Conservation (phyloP, 1,140 invertebrate species). For the Frieseomelitta varia region DNA sequence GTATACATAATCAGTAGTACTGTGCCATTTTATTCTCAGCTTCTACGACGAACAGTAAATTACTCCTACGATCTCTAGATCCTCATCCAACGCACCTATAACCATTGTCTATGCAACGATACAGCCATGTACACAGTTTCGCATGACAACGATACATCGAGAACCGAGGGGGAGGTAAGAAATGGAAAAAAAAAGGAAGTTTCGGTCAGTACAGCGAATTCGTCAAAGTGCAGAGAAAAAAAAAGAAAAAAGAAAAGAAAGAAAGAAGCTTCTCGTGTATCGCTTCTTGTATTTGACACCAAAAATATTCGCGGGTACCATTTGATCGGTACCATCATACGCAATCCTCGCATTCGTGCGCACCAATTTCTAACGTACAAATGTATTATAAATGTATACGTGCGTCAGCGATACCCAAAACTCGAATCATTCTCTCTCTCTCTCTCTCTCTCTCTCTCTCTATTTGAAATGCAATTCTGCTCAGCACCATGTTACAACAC, state of each 20-base stretch:
- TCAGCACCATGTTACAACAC: neutral
- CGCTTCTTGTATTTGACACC: neutral
- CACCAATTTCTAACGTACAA: neutral
- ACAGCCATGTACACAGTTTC: conserved; percentile 22
- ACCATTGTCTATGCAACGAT: conserved; percentile 28
- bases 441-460: no score
- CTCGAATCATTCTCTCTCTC: neutral
- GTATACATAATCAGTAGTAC: conserved; percentile 14
- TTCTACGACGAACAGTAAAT: conserved; percentile 48
- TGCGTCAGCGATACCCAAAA: neutral
- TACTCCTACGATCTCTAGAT: conserved; percentile 33
- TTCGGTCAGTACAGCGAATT: neutral
- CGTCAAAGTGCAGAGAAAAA: conserved; percentile 18
- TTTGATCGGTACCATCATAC: neutral
- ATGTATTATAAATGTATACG: neutral
- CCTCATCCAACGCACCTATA: neutral
- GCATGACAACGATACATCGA: neutral
- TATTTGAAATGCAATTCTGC: no score
- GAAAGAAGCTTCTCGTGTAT: neutral
- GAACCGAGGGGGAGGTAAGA: neutral
- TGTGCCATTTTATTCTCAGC: conserved; percentile 42
- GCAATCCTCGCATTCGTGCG: neutral
- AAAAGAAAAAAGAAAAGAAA: neutral
- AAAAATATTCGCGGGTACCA: neutral
- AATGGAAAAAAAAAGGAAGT: neutral